phyloP scores from a whole-genome alignment of 2,888 invertebrate genomes.

The Acanthosepion esculentum region DNA sequence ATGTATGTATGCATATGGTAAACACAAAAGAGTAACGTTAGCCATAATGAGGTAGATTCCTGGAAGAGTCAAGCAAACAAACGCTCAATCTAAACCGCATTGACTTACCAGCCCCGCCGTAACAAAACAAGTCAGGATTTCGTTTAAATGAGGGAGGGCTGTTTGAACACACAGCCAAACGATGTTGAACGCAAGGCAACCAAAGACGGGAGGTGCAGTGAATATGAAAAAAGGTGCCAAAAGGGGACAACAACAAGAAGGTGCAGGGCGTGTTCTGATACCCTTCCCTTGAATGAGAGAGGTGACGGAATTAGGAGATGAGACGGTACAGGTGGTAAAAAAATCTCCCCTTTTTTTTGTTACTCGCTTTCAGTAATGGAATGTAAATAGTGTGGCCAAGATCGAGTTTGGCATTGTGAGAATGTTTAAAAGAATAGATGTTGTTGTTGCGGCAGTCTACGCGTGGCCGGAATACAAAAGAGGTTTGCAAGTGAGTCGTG shows the following conservation, averaged over 20 bases:
- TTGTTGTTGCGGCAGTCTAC: neutral
- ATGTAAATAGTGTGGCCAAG: neutral
- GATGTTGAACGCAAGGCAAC: neutral
- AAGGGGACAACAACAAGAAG: neutral
- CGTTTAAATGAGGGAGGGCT: neutral
- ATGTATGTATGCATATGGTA: neutral
- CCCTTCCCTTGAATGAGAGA: neutral
- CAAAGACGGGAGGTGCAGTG: neutral
- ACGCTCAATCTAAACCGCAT: neutral
- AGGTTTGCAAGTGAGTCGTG: neutral
- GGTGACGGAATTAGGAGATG: neutral
- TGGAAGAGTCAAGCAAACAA: neutral
- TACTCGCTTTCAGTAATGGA: neutral
- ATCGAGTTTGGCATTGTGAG: neutral
- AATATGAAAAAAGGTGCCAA: conserved; percentile 33
- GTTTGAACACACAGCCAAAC: neutral
- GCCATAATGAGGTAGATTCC: neutral
- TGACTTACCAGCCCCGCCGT: conserved; percentile 33
- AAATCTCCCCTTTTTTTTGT: too few species aligned
- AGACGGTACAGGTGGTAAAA: neutral
- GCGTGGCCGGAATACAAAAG: conserved; percentile 14
- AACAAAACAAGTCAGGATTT: conserved; percentile 33
- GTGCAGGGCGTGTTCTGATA: neutral
- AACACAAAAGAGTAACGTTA: neutral
- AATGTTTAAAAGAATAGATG: neutral